Evolutionary conservation across 2,113 vertebrate genomes (phyloP).

Genomic region (Calyptomena viridis): DNA sequence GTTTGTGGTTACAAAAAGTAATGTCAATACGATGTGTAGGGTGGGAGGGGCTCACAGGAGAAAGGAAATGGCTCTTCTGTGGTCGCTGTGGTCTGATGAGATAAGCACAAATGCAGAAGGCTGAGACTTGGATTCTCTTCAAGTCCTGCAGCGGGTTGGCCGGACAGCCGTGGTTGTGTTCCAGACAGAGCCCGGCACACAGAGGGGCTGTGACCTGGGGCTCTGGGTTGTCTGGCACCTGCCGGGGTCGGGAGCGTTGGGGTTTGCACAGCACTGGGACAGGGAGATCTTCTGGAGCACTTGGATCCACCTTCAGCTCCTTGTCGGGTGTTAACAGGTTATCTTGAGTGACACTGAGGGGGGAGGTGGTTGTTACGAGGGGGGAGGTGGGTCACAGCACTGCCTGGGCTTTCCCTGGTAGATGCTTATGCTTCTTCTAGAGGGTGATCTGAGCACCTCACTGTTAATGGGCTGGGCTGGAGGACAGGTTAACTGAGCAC

Average conservation of each 20-base stretch:
- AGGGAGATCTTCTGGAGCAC: not conserved
- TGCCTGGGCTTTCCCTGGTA: not conserved
- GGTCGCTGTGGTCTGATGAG: not conserved
- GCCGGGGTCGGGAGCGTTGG: not conserved
- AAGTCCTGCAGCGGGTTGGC: not conserved
- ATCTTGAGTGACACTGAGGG: not conserved
- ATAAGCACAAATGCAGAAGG: slow-evolving; percentile 23
- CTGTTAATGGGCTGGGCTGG: not conserved
- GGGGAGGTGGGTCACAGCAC: not conserved
- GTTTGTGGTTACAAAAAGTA: not conserved
- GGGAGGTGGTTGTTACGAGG: not conserved
- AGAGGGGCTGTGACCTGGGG: not conserved
- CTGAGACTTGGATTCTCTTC: not conserved
- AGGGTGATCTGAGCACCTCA: not conserved
- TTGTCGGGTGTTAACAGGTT: not conserved
- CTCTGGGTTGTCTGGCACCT: not conserved
- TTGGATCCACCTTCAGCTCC: not conserved
- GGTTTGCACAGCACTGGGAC: not conserved
- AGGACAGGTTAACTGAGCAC: not conserved
- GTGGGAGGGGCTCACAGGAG: slow-evolving; percentile 7
- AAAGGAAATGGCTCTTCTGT: slow-evolving; percentile 2
- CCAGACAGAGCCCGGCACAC: not conserved
- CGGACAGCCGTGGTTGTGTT: not conserved
- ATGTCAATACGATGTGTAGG: rapidly evolving
- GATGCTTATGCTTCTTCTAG: not conserved